Evolutionary conservation across 2,113 vertebrate species (phyloP), one percentile per base, ranked within the genome.

Genomic region (Tragelaphus imberbis): DNA sequence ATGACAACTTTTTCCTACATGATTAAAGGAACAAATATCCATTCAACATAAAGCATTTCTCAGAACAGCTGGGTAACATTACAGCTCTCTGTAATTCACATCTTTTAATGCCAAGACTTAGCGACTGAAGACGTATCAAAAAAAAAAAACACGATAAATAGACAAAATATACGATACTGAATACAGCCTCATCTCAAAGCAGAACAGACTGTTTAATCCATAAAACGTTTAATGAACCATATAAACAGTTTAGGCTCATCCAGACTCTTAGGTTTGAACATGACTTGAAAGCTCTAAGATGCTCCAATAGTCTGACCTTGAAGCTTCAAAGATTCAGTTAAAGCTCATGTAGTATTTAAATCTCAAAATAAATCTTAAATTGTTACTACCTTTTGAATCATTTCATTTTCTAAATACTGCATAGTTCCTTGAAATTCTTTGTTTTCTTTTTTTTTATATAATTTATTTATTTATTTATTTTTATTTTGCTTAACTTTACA

Each of bases 61-160:
- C n/a, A 49, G 23, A 98, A 55, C 61, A 97, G 65, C 21, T 30
- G 75, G 95, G 85, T 92, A 94, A 71, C 51, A 95, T 97, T 97
- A 97, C 63, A 94, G 81, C 30, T 28, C 28, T 96, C 91, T 82
- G 40, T 97, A 55, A 97, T 1, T 47, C 40, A 63, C 7, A 79
- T 81, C 40, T 96, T 97, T 98, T 97, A 97, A 40, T 5, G 77
- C 33, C 36, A 58, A 97, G 97, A 92, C 91, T 93, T 88, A 93
- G n/a, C 7, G 82, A 49, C 13, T 58, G 17, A 87, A 93, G 75
- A 95, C 12, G 80, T 80, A 84, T 33, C 65, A 86, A 94, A 97
- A 95, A 61, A 94, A 95, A 55, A 19, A 68, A n/a, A 36, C 8
- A 36, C 0, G 5, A 93, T 87, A 96, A 79, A 90, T 15, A 97